Base-by-base conservation (phyloP, 1,140 invertebrate species). In the Carposina sasakii region DNA sequence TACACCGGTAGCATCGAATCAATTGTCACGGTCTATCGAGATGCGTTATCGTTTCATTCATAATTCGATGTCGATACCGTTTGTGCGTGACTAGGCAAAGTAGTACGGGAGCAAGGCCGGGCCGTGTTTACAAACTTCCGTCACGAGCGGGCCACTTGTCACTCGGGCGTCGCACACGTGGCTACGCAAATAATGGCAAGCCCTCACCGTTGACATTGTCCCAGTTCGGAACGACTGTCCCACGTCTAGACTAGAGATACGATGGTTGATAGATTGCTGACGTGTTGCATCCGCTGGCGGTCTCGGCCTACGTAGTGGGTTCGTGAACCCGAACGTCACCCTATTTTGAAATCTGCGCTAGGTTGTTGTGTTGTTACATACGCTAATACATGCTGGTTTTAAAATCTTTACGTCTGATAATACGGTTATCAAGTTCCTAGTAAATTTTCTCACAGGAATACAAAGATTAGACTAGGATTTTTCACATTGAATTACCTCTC, bases 121-220 rank as follows among this genome's bases (percentile, higher is more conserved):
- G n/a, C n/a, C n/a, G 67, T 82, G 79, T 83, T 83, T 81, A 81
- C 76, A 79, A 81, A 83, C 75, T 81, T 76, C 76, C 76, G 75
- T 70, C 71, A 67, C 68, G 67, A 71, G 42, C 60, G 60, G 62
- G 56, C 43, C 72, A 71, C 71, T 76, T 76, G 71, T 81, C 75
- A 76, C 67, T 72, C 62, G 58, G 53, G 58, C 60, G 37, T 28
- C 50, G 41, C 60, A 67, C 71, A 81, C 72, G 73, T 71, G 73
- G 67, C 68, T 71, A 76, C 70, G 73, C 76, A 78, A 79, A 82
- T 79, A 81, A 77, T 77, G 68, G 65, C 68, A 64, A 75, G 78
- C 78, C 76, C 75, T 78, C 69, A 61, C 66, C 59, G 67, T 63
- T 79, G 74, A 82, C 76, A 81, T 81, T 78, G 77, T 72, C 78